A percentile compares a stretch with the other conserved stretches of the same genome.
These are phyloP conservation scores for Platichthys flesus DNA, from an alignment of 2,113 vertebrate species.

Conservation along the genomic window DNA sequence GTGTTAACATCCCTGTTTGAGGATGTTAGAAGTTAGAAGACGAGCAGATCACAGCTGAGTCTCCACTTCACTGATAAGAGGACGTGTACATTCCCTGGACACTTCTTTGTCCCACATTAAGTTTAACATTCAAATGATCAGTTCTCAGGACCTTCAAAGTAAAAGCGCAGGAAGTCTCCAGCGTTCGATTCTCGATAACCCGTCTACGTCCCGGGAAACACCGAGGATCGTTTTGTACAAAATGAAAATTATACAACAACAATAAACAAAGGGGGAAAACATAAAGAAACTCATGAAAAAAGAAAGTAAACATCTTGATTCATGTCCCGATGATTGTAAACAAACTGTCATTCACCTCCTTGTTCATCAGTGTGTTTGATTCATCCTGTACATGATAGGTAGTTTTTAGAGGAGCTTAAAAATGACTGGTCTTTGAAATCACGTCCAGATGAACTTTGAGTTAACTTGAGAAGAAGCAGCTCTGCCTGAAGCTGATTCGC, in stretches of 20 bases:
- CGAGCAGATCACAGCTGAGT: too few relatives aligned
- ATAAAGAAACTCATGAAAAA: neutral
- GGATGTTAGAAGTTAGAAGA: too few relatives aligned
- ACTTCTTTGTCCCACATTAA: neutral
- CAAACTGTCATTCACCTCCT: constrained; percentile 2
- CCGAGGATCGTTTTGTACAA: constrained; percentile 22
- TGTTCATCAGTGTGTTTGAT: neutral
- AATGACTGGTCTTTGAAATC: too few relatives aligned
- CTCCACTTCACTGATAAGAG: neutral
- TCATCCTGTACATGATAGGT: neutral
- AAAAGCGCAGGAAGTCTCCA: constrained; percentile 27
- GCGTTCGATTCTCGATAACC: constrained; percentile 9
- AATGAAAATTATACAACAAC: constrained; percentile 22
- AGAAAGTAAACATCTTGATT: constrained; percentile 30
- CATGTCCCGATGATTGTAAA: constrained; percentile 31
- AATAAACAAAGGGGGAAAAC: neutral
- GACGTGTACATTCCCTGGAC: constrained; percentile 55
- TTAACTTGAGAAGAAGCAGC: too few relatives aligned
- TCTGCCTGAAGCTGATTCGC: too few relatives aligned
- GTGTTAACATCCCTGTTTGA: too few relatives aligned
- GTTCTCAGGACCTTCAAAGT: constrained; percentile 1
- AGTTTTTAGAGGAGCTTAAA: neutral
- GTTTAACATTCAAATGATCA: constrained; percentile 47
- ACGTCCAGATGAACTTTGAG: neutral
- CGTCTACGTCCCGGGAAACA: neutral